Conservation (phyloP, 1,140 invertebrate genomes). For the Drosophila lacteicornis region DNA sequence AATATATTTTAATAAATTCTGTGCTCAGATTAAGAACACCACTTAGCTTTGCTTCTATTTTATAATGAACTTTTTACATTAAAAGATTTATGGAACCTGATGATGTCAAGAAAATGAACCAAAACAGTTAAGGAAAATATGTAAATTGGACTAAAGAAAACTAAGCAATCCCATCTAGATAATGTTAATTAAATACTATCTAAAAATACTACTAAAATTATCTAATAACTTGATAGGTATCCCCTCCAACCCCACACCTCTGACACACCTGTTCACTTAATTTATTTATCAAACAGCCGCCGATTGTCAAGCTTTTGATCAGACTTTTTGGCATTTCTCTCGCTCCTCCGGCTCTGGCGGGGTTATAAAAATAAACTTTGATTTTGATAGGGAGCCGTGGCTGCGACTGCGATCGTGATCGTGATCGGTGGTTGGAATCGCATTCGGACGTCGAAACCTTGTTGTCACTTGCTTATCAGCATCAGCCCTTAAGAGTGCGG, state of each 20-base stretch:
- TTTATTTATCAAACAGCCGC: conserved; percentile 70
- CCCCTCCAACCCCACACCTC: conserved; percentile 8
- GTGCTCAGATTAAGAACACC: too few species aligned
- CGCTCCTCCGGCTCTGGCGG: neutral
- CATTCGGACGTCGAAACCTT: conserved; percentile 53
- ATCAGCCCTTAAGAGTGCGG: conserved; percentile 33
- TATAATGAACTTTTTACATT: neutral
- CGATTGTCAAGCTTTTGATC: conserved; percentile 56
- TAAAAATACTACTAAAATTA: neutral
- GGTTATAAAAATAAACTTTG: conserved; percentile 42
- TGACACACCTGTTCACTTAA: conserved; percentile 44
- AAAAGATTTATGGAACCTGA: neutral
- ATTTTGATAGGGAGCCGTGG: conserved; percentile 29
- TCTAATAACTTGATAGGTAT: conserved; percentile 5
- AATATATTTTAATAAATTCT: too few species aligned
- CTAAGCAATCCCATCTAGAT: neutral
- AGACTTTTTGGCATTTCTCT: conserved; percentile 57
- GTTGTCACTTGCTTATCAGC: conserved; percentile 76
- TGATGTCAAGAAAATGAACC: neutral
- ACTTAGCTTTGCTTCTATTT: too few species aligned
- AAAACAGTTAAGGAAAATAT: neutral
- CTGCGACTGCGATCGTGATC: neutral
- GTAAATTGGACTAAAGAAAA: neutral
- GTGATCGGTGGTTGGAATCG: conserved; percentile 14
- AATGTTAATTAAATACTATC: neutral